Conservation (phyloP, 2,113 vertebrate species). For the Climacteris rufus region DNA sequence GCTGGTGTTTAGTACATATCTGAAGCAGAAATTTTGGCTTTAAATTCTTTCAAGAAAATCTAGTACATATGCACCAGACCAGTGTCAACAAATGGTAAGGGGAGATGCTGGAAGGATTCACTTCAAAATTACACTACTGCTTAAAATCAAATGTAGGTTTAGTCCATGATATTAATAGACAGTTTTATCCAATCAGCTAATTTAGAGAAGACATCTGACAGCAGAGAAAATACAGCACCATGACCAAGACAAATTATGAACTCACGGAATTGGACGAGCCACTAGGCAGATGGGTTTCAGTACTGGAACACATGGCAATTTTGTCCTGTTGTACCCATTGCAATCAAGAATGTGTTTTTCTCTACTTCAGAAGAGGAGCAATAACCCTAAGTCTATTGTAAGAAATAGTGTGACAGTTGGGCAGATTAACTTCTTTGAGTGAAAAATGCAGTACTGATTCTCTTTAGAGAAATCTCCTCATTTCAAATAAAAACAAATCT, state of each 20-base stretch:
- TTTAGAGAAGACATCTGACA: not conserved
- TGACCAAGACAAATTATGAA: not conserved
- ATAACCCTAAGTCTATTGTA: not conserved
- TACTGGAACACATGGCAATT: not conserved
- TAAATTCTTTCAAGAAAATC: not conserved
- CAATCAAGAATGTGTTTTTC: not conserved
- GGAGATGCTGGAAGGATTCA: not conserved
- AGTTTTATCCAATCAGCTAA: not conserved
- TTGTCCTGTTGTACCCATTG: not conserved
- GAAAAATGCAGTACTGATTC: not conserved
- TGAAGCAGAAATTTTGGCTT: not conserved
- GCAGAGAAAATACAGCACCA: not conserved
- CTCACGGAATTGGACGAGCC: not conserved
- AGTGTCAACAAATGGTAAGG: not conserved
- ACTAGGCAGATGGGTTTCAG: not conserved
- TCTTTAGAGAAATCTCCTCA: not conserved
- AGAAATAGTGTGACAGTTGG: not conserved
- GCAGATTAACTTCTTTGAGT: not conserved
- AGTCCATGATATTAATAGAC: not conserved
- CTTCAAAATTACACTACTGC: not conserved
- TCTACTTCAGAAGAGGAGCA: not conserved
- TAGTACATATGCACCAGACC: not conserved
- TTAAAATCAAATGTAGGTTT: not conserved
- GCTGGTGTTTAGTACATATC: not conserved
- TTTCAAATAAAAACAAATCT: not conserved